Evolutionary conservation across 23 tunicate genomes (phyloP).

Genomic region (Diplosoma virens): DNA sequence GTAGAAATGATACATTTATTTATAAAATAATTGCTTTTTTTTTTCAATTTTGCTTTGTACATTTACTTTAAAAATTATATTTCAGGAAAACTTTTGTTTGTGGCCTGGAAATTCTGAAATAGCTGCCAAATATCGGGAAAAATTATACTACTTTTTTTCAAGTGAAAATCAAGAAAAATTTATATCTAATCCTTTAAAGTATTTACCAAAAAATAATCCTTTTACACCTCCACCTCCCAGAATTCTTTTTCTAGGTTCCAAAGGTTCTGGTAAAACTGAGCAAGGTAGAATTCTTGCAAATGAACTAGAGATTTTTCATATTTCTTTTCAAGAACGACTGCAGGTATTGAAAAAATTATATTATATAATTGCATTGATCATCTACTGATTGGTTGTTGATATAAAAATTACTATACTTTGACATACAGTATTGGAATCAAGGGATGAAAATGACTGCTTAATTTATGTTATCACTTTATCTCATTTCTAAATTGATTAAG

Average conservation of each 20-base stretch:
- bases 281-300: conserved; percentile 87
- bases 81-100: conserved; percentile 56
- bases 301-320: conserved; percentile 77
- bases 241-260: conserved; percentile 66
- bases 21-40: too few relatives aligned
- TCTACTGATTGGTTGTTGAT: too few relatives aligned
- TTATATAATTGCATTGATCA: too few relatives aligned
- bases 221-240: conserved; percentile 78
- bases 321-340: conserved; percentile 78
- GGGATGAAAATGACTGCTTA: too few relatives aligned
- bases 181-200: conserved; percentile 46
- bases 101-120: conserved; percentile 92
- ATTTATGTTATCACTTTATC: too few relatives aligned
- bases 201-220: conserved; percentile 45
- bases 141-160: conserved; percentile 68
- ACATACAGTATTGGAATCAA: too few relatives aligned
- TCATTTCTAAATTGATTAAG: too few relatives aligned
- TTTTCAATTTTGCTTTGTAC: too few relatives aligned
- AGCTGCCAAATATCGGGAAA: conserved; percentile 85
- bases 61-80: too few relatives aligned
- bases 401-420: too few relatives aligned
- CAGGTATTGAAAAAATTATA: too few relatives aligned
- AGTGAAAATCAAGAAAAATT: conserved; percentile 70
- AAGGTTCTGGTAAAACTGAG: conserved; percentile 81
- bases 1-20: too few relatives aligned